Evolutionary conservation across 2,113 vertebrate genomes (phyloP), one percentile per base, ranked within the genome.

Genomic region (Nannobrachium achirus): DNA sequence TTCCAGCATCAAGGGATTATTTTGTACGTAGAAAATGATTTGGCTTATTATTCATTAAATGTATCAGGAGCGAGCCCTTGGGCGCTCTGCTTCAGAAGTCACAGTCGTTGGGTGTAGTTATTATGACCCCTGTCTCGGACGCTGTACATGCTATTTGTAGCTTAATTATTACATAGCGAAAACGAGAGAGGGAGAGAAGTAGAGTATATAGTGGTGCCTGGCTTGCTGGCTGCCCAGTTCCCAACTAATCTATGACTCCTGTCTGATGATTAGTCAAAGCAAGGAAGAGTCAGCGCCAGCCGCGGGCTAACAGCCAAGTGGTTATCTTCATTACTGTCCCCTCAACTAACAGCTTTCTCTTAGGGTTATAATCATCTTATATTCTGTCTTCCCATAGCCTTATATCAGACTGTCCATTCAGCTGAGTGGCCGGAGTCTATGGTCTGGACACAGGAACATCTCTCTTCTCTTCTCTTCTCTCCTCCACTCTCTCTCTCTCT

Each of bases 281-380:
- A 33, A 41, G 66, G 67, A 66, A 75, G 45, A 49, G 68, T 66
- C 44, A n/a, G 68, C 58, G 60, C 33, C 7, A 11, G 73, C 67
- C 16, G 16, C 19, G 39, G 78, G 73, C 50, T 53, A 57, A 65
- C 51, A 75, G 76, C 63, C 58, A 15, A 71, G 68, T 81, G 70
- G 65, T 75, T 70, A 79, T 88, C 80, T 90, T 87, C 76, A 84
- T 86, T 80, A 83, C 82, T 62, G 79, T 86, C 77, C 51, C 66
- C 61, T 73, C 46, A 58, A 59, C 67, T 77, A 66, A 73, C 63
- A 0, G 56, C 69, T n/a, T 49, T 70, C 66, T 75, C 49, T 78
- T 18, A 65, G 19, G 56, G 33, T 62, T 60, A 62, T 62, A 42
- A 65, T 83, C 69, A 75, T 82, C 68, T 82, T 59, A 63, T 64